Evolutionary conservation across 2,113 vertebrate genomes (phyloP), one percentile per base, ranked within the genome.

Genomic region (Oreochromis spilurus): DNA sequence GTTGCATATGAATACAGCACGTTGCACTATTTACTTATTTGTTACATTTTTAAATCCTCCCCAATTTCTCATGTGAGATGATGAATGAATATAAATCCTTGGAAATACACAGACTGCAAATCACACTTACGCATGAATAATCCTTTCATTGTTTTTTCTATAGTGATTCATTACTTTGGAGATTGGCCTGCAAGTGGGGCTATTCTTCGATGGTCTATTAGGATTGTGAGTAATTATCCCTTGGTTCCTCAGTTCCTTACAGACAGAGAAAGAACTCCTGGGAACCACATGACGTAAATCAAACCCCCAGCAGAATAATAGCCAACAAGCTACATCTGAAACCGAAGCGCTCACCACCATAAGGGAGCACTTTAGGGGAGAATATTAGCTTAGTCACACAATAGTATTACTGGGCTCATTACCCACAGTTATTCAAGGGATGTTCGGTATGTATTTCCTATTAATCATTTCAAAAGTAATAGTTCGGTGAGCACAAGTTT

Each of bases 341-440:
- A 83, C 67, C 82, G n/a, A 84, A 79, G 24, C 52, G n/a, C 84
- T 81, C 50, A 10, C 62, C 29, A 79, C 62, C 88, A 82, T 91
- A 83, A 90, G 84, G 84, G 83, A 85, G 45, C 83, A 90, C 79
- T 40, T 77, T 34, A 85, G 75, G 60, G 84, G 54, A 65, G 91
- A 89, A 85, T 90, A 92, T 93, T 88, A 91, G 91, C 88, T 90
- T 82, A 79, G 84, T 90, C 86, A 92, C 88, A 92, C 80, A 88
- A 58, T 88, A 89, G 84, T 85, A 88, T 93, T 94, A 90, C 83
- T 83, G 89, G 92, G 88, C 88, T 93, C 93, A 93, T 95, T 93
- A 93, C 83, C 87, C 91, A 82, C 84, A 16, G 34, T 89, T 91
- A 92, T 85, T 70, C 89, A 91, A 90, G 34, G 72, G 72, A 79